These are phyloP conservation scores for Charaxes varanes DNA, from an alignment of 1,140 invertebrate genomes.

Conservation along the genomic window DNA sequence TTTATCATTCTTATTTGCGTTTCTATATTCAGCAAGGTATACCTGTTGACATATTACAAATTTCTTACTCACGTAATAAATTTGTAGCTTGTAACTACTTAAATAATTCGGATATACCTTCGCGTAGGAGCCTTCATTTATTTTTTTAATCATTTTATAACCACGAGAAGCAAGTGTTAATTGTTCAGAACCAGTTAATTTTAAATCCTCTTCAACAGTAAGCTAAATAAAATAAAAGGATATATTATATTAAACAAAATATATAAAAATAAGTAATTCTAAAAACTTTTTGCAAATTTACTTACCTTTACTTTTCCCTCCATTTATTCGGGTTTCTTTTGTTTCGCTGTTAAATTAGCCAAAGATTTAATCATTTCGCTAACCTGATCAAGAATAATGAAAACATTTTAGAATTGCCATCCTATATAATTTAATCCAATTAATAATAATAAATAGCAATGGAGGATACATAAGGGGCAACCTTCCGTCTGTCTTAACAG, in stretches of 20 bases:
- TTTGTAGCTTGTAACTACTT: not conserved
- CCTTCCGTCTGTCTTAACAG: no score
- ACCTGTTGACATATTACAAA: slow-evolving; percentile 33
- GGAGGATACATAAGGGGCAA: no score
- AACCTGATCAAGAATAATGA: slow-evolving; percentile 27
- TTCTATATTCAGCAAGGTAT: slow-evolving; percentile 59
- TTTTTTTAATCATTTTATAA: slow-evolving; percentile 76
- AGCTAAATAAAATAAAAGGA: slow-evolving; percentile 16
- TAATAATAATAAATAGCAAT: no score
- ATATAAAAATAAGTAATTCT: not conserved
- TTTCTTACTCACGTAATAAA: not conserved
- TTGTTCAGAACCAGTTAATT: slow-evolving; percentile 74
- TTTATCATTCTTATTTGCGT: slow-evolving; percentile 54
- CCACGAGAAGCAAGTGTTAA: slow-evolving; percentile 73
- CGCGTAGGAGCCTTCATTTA: slow-evolving; percentile 81
- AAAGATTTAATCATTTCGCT: slow-evolving; percentile 66
- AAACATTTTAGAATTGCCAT: no score
- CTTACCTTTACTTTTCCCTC: slow-evolving; percentile 47
- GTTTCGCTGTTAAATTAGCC: slow-evolving; percentile 44
- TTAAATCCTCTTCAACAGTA: slow-evolving; percentile 49
- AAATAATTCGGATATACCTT: no score
- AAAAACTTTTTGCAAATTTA: slow-evolving; percentile 1
- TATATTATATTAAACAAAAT: slow-evolving; percentile 3
- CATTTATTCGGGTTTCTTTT: slow-evolving; percentile 48
- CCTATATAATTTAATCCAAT: no score